Conservation (phyloP, 2,797 vertebrate genomes). For the Huso huso region DNA sequence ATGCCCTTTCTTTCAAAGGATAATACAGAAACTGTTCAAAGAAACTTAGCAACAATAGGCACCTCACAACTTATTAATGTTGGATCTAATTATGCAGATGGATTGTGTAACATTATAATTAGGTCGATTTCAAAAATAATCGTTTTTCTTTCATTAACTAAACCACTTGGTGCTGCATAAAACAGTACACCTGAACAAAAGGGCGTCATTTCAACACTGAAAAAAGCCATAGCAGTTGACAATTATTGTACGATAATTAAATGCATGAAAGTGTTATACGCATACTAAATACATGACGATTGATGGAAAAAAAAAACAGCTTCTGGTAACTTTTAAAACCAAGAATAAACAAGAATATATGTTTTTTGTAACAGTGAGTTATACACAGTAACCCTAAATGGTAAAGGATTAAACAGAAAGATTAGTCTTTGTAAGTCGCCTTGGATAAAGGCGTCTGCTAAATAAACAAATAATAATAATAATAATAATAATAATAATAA, state of each 20-base stretch:
- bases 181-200: background rate
- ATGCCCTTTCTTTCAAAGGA: too few relatives aligned
- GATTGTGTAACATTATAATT: background rate
- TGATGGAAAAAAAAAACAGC: background rate
- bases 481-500: too few relatives aligned
- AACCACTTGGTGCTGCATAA: background rate
- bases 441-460: too few relatives aligned
- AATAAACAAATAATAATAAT: too few relatives aligned
- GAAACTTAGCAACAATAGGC: too few relatives aligned
- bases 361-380: too few relatives aligned
- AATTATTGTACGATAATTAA: conserved; percentile 1
- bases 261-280: background rate
- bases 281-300: background rate
- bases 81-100: background rate
- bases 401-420: too few relatives aligned
- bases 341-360: too few relatives aligned
- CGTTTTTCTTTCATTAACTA: background rate
- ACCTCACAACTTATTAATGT: too few relatives aligned
- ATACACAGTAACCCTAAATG: too few relatives aligned
- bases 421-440: too few relatives aligned
- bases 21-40: too few relatives aligned
- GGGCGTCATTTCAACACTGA: background rate
- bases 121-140: conserved; percentile 8
- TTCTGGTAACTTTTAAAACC: background rate
- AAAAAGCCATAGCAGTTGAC: background rate